A percentile compares a stretch with the other conserved stretches of the same genome.
These are phyloP conservation scores for Copsychus sechellarum DNA, from an alignment of 2,113 vertebrate genomes.

Conservation along the genomic window DNA sequence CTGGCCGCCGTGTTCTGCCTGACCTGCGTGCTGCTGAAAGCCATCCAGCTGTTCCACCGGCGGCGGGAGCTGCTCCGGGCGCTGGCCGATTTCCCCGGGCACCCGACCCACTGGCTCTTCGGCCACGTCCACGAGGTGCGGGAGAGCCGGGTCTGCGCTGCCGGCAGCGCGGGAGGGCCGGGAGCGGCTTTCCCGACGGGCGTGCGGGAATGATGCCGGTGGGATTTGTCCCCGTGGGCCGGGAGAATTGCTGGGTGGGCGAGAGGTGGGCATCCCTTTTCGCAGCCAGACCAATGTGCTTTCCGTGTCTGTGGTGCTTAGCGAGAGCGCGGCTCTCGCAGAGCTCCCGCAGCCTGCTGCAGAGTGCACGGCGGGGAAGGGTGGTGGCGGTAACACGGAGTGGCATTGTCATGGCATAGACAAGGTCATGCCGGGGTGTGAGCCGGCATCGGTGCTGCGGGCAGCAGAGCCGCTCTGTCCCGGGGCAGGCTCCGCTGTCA, in stretches of 20 bases:
- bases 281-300: accelerated
- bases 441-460: background rate
- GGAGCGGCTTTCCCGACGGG: no score
- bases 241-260: background rate
- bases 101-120: constrained; percentile 79
- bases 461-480: background rate
- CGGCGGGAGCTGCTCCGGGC: constrained; percentile 64
- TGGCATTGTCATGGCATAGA: background rate
- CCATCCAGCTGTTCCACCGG: constrained; percentile 60
- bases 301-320: background rate
- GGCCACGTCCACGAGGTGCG: constrained; percentile 79
- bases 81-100: constrained; percentile 76
- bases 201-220: background rate
- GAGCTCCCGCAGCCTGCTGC: background rate
- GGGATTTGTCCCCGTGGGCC: no score
- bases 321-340: accelerated
- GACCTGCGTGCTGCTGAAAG: constrained; percentile 63
- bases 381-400: accelerated
- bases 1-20: constrained; percentile 67
- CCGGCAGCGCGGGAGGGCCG: background rate
- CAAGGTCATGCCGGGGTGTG: accelerated
- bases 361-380: background rate
- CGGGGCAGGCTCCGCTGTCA: background rate
- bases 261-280: background rate
- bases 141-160: background rate